A percentile compares a stretch with the other conserved stretches of the same genome.
phyloP scores from a whole-genome alignment of 2,888 invertebrate genomes.

The Stenichneumon culpator region DNA sequence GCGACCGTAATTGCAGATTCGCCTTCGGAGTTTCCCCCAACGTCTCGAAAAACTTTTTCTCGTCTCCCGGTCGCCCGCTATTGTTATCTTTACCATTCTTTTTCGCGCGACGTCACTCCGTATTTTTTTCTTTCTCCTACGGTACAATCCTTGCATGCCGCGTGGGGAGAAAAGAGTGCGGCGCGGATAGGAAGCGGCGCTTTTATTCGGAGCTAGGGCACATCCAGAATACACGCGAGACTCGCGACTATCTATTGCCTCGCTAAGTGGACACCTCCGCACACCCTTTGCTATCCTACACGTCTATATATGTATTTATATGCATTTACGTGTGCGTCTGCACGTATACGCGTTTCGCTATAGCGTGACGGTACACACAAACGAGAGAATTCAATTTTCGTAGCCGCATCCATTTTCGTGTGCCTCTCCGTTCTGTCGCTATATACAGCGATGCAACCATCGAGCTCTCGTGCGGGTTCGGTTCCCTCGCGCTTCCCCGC shows the following conservation, averaged over 20 bases:
- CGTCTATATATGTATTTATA: background rate
- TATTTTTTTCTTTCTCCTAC: background rate
- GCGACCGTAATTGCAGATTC: no score
- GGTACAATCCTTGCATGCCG: background rate
- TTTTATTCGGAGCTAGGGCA: slow-evolving; percentile 11
- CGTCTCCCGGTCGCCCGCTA: no score
- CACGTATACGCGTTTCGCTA: background rate
- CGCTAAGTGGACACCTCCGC: slow-evolving; percentile 36
- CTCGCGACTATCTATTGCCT: slow-evolving; percentile 14
- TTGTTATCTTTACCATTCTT: no score
- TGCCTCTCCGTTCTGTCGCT: background rate
- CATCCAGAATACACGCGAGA: slow-evolving; percentile 25
- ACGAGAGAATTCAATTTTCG: slow-evolving; percentile 64
- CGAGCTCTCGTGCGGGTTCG: slow-evolving; percentile 13
- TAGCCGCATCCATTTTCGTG: slow-evolving; percentile 41
- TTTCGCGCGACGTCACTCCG: no score
- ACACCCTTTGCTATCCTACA: background rate
- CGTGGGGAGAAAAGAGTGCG: background rate
- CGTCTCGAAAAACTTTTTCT: no score
- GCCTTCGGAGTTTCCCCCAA: no score
- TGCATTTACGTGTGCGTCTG: no score
- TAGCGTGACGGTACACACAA: slow-evolving; percentile 29
- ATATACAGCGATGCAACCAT: background rate
- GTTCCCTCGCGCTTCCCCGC: background rate
- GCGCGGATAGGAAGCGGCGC: background rate